Percentiles rank a stretch among this genome's conserved stretches.
phyloP scores from a whole-genome alignment of 2,888 invertebrate species.

The Tineola bisselliella region DNA sequence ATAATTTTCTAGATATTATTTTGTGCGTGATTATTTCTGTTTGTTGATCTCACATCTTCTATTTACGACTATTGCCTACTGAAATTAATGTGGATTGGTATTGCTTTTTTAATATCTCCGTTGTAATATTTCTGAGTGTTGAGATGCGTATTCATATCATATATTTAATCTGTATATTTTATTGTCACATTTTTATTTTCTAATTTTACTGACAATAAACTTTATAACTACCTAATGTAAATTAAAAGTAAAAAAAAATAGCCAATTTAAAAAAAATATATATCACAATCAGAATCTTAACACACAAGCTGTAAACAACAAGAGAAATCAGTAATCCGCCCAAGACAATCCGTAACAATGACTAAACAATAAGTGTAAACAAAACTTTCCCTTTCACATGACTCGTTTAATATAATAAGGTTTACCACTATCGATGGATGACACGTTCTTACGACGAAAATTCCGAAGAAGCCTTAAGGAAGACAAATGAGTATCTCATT shows the following conservation, averaged over 20 bases:
- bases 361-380: background rate
- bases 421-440: constrained; percentile 3
- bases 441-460: constrained; percentile 19
- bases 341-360: background rate
- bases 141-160: background rate
- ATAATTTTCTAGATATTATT: background rate
- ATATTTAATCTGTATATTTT: background rate
- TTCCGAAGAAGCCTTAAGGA: constrained; percentile 46
- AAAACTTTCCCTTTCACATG: background rate
- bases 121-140: background rate
- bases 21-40: background rate
- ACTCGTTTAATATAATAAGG: background rate
- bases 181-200: no score
- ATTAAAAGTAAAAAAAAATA: no score
- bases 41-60: background rate
- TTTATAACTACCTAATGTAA: no score
- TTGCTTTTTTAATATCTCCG: background rate
- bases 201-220: no score
- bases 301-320: background rate
- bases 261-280: no score
- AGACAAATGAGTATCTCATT: constrained; percentile 50
- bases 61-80: background rate
- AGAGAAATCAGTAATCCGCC: background rate
- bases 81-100: background rate
- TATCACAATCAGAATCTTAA: no score